These are phyloP conservation scores for Achlya flavicornis DNA, from an alignment of 2,888 invertebrate species.

Conservation along the genomic window DNA sequence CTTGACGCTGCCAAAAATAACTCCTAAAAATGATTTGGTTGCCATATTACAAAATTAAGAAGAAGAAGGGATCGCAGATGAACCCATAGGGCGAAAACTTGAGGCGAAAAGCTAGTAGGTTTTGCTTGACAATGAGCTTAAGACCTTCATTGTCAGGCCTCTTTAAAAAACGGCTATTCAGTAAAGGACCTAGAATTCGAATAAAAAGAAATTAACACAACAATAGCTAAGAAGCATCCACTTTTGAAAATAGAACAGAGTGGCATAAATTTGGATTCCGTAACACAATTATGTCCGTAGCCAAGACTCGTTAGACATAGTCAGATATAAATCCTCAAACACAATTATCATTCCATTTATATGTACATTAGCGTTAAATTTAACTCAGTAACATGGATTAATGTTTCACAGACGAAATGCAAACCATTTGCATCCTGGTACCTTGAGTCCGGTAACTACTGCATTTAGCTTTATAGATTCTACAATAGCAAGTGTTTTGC, in stretches of 20 bases:
- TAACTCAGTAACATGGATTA: slow-evolving; percentile 1
- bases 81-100: no score
- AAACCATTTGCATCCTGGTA: neutral
- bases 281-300: slow-evolving; percentile 1
- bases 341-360: slow-evolving; percentile 4
- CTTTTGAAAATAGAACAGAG: neutral
- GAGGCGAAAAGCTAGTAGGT: no score
- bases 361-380: slow-evolving; percentile 2
- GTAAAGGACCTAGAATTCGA: neutral
- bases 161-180: neutral
- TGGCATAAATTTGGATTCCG: neutral
- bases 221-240: neutral
- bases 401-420: slow-evolving; percentile 3
- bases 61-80: no score
- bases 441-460: neutral
- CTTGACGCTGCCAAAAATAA: no score
- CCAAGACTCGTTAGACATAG: neutral
- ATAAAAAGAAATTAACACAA: neutral
- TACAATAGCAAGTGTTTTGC: no score
- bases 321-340: slow-evolving; percentile 1
- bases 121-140: no score
- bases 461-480: neutral
- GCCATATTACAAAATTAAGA: no score
- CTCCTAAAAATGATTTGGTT: no score
- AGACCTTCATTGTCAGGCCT: no score